Evolutionary conservation across 2,888 invertebrate genomes (phyloP), one percentile per base, ranked within the genome.

Genomic region (Ommatoiulus sabulosus): DNA sequence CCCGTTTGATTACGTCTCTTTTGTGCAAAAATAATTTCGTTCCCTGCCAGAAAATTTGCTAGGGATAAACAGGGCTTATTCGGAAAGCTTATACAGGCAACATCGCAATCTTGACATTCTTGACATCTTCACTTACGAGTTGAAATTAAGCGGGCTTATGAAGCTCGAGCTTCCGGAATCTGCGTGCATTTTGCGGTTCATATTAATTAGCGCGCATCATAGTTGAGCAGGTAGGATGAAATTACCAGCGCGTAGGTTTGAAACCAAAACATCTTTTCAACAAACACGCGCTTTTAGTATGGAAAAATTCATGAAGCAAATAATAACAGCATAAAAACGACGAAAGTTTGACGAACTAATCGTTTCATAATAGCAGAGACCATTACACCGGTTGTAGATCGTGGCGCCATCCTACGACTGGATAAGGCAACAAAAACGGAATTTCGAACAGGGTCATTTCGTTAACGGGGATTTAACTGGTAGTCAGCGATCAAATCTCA

Each of bases 141-240:
- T 80, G 80, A 80, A 80, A 80, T 80, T 43, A 80, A 80, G 35
- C 35, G 12, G 80, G 72, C 72, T 72, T 72, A 72, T 24, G 20
- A 24, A 72, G 24, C 10, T 72, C 24, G 8, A 8, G 72, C 72
- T 72, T 24, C 20, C 72, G 24, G 24, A 20, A 24, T 24, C 24
- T 72, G 57, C 57, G 17, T 72, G 72, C 24, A 72, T 72, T 72
- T 72, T 72, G 72, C n/a, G 72, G 72, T 24, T 72, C 24, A 10
- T 8, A 24, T 4, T 3, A 72, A 72, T 72, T 72, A 72, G 1
- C 72, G 3, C n/a, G n/a, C 63, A 72, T 72, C 80, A 80, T 43
- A 24, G 0, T 35, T 80, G 15, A 80, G 35, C 35, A 43, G 35
- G 80, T 80, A 35, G 35, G 80, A 35, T 80, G 3, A 80, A 80